Conservation (phyloP, 2,797 vertebrate genomes). For the Pipistrellus pygmaeus region DNA sequence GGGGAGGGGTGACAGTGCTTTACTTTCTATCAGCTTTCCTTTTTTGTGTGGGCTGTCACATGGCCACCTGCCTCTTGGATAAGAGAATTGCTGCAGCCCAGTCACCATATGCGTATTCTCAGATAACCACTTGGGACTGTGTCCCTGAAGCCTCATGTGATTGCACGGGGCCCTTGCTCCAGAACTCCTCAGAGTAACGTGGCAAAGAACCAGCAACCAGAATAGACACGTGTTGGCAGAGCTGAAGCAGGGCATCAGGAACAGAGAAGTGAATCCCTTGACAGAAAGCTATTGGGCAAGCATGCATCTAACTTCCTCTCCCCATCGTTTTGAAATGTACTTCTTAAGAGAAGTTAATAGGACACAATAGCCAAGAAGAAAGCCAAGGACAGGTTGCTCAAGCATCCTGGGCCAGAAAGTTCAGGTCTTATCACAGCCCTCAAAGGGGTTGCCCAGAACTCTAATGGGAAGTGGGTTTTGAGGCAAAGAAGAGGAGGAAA, state of each 20-base stretch:
- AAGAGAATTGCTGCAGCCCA: background rate
- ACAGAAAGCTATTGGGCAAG: constrained; percentile 47
- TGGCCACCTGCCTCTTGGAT: background rate
- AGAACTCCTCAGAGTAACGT: background rate
- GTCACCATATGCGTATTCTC: background rate
- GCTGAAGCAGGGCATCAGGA: background rate
- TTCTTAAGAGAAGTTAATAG: constrained; percentile 8
- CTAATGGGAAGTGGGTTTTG: background rate
- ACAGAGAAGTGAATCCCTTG: background rate
- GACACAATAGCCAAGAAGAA: background rate
- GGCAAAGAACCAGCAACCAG: background rate
- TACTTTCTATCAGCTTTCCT: background rate
- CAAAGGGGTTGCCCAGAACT: background rate
- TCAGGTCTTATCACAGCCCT: background rate
- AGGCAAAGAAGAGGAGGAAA: background rate
- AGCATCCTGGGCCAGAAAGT: background rate
- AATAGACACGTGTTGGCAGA: background rate
- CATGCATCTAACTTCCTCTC: background rate
- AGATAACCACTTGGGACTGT: background rate
- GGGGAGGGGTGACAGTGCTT: background rate
- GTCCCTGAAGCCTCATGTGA: background rate
- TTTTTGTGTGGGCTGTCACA: background rate
- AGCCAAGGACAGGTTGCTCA: background rate
- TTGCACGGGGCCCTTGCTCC: background rate
- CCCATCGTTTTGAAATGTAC: background rate